These are phyloP conservation scores for Pangasius sanitwongsei DNA, from an alignment of 2,797 vertebrate species.

Conservation along the genomic window DNA sequence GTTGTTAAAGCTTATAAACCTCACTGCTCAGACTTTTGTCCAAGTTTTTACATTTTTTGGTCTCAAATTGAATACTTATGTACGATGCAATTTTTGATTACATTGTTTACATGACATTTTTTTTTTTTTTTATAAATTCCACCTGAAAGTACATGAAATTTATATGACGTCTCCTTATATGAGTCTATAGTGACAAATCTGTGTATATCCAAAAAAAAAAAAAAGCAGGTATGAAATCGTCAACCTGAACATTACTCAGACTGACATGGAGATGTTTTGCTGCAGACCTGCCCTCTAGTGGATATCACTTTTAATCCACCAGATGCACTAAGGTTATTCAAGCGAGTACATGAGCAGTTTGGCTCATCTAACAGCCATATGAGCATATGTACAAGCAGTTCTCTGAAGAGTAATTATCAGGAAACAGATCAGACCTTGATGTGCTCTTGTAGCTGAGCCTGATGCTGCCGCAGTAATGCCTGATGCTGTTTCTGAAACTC, in stretches of 20 bases:
- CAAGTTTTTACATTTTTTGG: too few relatives aligned
- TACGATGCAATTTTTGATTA: too few relatives aligned
- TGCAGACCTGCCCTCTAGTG: slow-evolving; percentile 14
- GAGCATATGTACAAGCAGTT: background rate
- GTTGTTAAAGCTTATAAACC: background rate
- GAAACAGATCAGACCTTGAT: slow-evolving; percentile 76
- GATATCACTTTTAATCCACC: background rate
- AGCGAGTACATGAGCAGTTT: background rate
- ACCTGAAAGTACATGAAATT: background rate
- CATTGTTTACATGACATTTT: background rate
- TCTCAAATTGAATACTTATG: background rate
- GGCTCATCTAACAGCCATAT: background rate
- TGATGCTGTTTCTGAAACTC: slow-evolving; percentile 89
- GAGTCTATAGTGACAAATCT: background rate
- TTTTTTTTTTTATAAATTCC: background rate
- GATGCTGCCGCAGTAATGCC: slow-evolving; percentile 83
- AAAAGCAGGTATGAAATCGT: background rate
- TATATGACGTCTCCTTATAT: background rate
- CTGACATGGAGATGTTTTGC: background rate
- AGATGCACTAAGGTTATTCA: background rate
- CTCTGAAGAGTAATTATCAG: background rate
- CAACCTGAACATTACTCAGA: background rate
- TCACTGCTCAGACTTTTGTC: background rate
- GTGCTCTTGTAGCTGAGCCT: slow-evolving; percentile 86
- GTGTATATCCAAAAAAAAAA: too few relatives aligned